Evolutionary conservation across 2,888 invertebrate species (phyloP).

Genomic region (Cynaeus angustus): DNA sequence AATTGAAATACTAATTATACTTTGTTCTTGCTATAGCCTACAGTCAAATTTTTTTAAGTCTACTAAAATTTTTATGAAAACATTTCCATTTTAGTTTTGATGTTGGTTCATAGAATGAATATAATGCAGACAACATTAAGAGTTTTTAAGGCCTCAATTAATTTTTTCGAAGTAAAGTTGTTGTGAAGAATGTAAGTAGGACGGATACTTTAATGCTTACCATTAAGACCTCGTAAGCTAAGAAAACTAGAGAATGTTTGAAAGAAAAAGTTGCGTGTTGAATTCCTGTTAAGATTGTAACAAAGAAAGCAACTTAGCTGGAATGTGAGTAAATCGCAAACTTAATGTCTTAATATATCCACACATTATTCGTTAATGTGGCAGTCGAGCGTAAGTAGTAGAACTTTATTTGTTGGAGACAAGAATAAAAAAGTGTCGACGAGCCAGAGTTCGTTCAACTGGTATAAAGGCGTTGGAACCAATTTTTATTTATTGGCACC

Average conservation of each 20-base stretch:
- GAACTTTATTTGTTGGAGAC: neutral
- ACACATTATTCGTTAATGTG: neutral
- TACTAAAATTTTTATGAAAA: constrained; percentile 37
- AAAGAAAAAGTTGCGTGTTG: constrained; percentile 42
- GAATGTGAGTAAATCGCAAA: constrained; percentile 21
- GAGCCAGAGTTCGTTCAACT: too few relatives aligned
- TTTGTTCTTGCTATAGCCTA: constrained; percentile 15
- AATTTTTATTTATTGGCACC: constrained; percentile 7
- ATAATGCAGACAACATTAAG: constrained; percentile 28
- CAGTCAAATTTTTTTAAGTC: constrained; percentile 14
- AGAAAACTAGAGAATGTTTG: constrained; percentile 21
- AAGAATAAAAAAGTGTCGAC: neutral
- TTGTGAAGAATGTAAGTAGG: constrained; percentile 19
- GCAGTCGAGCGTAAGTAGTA: neutral
- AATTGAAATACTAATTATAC: constrained; percentile 33
- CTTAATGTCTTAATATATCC: constrained; percentile 19
- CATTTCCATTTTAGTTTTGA: constrained; percentile 31
- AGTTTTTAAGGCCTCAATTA: constrained; percentile 25
- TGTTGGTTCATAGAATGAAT: constrained; percentile 25
- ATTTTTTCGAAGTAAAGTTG: constrained; percentile 23
- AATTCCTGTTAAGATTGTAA: constrained; percentile 25
- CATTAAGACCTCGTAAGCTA: constrained; percentile 36
- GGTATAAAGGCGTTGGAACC: neutral
- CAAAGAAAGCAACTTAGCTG: constrained; percentile 22
- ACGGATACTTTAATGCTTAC: constrained; percentile 34